phyloP scores from a whole-genome alignment of 2,113 vertebrate species.

The Mus musculus region GRCm39 chr17:63117501-63118000 shows the following conservation, averaged over 20 bases:
- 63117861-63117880: slow-evolving; percentile 57
- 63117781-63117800: slow-evolving; percentile 80
- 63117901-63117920: background rate
- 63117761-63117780: slow-evolving; percentile 80
- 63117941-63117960: slow-evolving; percentile 44
- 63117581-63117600: slow-evolving; percentile 66
- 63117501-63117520: slow-evolving; percentile 71
- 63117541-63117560: slow-evolving; percentile 64
- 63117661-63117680: slow-evolving; percentile 59
- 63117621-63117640: slow-evolving; percentile 58
- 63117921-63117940: background rate
- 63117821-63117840: slow-evolving; percentile 67
- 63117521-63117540: slow-evolving; percentile 16
- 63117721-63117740: slow-evolving; percentile 78
- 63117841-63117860: slow-evolving; percentile 76
- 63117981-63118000: slow-evolving; percentile 50
- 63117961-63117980: slow-evolving; percentile 46
- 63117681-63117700: slow-evolving; percentile 74
- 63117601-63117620: slow-evolving; percentile 72
- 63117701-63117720: slow-evolving; percentile 81
- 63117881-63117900: slow-evolving; percentile 18
- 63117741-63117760: slow-evolving; percentile 76
- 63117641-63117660: slow-evolving; percentile 44
- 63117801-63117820: slow-evolving; percentile 72
- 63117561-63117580: slow-evolving; percentile 69